Percentiles rank a stretch among this genome's conserved stretches.
phyloP scores from a whole-genome alignment of 2,888 invertebrate species.

The Arctia plantaginis region DNA sequence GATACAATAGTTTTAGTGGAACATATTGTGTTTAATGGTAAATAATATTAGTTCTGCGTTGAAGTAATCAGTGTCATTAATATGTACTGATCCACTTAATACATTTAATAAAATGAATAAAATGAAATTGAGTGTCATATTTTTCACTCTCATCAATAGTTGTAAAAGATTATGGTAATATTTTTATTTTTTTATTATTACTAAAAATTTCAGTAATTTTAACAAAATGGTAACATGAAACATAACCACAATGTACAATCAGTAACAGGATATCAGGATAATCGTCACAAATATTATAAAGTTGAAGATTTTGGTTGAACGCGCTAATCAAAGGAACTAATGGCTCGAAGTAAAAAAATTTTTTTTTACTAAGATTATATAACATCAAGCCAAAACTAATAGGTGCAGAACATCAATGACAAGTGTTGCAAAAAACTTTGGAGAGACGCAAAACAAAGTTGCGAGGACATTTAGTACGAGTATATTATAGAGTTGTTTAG shows the following conservation, averaged over 20 bases:
- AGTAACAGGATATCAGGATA: background rate
- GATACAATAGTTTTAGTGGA: slow-evolving; percentile 1
- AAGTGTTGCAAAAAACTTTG: too few relatives aligned
- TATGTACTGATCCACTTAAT: background rate
- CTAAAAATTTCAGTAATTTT: too few relatives aligned
- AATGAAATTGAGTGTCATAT: background rate
- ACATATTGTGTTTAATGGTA: background rate
- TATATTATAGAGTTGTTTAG: too few relatives aligned
- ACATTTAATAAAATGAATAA: background rate
- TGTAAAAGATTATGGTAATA: background rate
- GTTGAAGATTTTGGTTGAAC: too few relatives aligned
- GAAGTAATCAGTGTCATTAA: background rate
- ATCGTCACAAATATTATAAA: too few relatives aligned
- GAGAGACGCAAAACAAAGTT: too few relatives aligned
- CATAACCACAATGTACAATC: background rate
- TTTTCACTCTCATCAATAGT: background rate
- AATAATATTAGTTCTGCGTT: background rate
- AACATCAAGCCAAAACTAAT: too few relatives aligned
- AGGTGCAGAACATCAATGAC: too few relatives aligned
- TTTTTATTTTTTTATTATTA: background rate
- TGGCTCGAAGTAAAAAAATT: too few relatives aligned
- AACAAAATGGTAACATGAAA: background rate
- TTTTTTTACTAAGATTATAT: too few relatives aligned
- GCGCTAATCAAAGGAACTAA: too few relatives aligned
- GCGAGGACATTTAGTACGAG: too few relatives aligned